Evolutionary conservation across 1,140 invertebrate genomes (phyloP).

Genomic region (Leptestheria dahalacensis): DNA sequence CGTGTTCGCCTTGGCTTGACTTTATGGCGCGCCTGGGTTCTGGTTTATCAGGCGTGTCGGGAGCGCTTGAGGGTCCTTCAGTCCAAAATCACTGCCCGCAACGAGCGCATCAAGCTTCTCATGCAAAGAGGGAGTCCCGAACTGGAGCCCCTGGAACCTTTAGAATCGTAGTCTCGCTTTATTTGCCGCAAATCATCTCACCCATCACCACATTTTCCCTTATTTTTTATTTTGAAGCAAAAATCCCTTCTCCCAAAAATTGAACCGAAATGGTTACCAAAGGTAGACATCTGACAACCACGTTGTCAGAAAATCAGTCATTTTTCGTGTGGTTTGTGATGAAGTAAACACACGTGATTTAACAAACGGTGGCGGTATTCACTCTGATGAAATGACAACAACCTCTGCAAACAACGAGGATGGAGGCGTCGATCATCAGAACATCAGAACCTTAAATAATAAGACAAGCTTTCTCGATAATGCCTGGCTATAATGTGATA

Average conservation of each 20-base stretch:
- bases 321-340: not conserved
- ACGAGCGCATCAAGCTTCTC: slow-evolving; percentile 71
- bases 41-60: slow-evolving; percentile 49
- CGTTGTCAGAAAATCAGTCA: too few relatives aligned
- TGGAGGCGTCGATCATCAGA: not conserved
- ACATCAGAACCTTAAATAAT: too few relatives aligned
- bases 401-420: slow-evolving; percentile 2
- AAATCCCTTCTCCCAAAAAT: not conserved
- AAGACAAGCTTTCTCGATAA: too few relatives aligned
- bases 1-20: slow-evolving; percentile 6
- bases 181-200: not conserved
- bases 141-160: slow-evolving; percentile 40
- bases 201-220: not conserved
- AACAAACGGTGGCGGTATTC: slow-evolving; percentile 6
- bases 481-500: slow-evolving; percentile 22
- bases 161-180: slow-evolving; percentile 15
- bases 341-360: not conserved
- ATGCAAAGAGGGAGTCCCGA: slow-evolving; percentile 68
- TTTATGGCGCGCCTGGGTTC: slow-evolving; percentile 1
- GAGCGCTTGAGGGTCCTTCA: slow-evolving; percentile 70
- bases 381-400: slow-evolving; percentile 8
- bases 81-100: slow-evolving; percentile 69
- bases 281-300: too few relatives aligned
- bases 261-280: too few relatives aligned
- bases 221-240: not conserved